phyloP scores from a whole-genome alignment of 2,888 invertebrate genomes.

The Nemotelus pantherinus region DNA sequence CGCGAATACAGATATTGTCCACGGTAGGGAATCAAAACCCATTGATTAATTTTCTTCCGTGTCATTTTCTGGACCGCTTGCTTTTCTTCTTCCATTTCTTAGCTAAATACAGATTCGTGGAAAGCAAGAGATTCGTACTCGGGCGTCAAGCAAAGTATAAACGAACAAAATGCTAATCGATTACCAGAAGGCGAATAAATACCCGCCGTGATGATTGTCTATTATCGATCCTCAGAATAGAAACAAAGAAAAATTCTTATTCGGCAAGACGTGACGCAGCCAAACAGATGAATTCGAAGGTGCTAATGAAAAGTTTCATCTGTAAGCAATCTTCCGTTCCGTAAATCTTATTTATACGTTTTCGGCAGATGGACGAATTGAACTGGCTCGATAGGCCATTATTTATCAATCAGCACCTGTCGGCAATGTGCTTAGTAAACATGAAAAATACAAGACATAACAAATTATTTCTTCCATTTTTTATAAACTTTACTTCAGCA shows the following conservation, averaged over 20 bases:
- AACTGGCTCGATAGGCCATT: not conserved
- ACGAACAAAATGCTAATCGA: conserved; percentile 5
- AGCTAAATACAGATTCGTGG: too few relatives aligned
- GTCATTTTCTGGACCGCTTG: too few relatives aligned
- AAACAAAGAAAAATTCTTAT: not conserved
- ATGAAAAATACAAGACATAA: not conserved
- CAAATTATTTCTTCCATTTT: not conserved
- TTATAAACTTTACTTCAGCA: too few relatives aligned
- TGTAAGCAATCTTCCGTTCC: conserved; percentile 7
- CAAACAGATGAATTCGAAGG: not conserved
- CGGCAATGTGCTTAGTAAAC: conserved; percentile 8
- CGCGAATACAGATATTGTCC: too few relatives aligned
- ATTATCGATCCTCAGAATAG: not conserved
- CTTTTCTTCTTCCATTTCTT: too few relatives aligned
- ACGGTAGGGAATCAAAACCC: too few relatives aligned
- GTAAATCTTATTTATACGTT: conserved; percentile 27
- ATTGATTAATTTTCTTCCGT: too few relatives aligned
- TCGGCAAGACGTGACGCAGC: not conserved
- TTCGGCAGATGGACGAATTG: not conserved
- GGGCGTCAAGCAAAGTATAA: not conserved
- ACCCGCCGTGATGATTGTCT: conserved; percentile 8
- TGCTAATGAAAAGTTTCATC: conserved; percentile 24
- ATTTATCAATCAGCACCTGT: conserved; percentile 1
- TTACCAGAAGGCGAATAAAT: not conserved
- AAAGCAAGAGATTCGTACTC: too few relatives aligned